phyloP scores from a whole-genome alignment of 1,140 invertebrate genomes.

The Belonocnema kinseyi region DNA sequence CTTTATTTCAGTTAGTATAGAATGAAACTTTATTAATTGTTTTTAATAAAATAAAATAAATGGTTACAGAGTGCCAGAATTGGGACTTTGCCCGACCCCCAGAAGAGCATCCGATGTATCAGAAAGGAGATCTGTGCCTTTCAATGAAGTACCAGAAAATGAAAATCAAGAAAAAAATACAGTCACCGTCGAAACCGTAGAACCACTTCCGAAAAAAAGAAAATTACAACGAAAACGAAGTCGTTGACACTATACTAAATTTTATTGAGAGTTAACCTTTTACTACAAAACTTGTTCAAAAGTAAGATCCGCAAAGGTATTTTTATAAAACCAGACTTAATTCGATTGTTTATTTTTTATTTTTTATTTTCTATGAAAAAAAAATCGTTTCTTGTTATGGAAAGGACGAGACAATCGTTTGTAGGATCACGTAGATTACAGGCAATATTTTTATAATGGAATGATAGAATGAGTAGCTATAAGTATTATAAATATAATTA shows the following conservation, averaged over 20 bases:
- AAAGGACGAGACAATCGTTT: no score
- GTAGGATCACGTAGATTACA: no score
- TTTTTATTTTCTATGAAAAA: background rate
- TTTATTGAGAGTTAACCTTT: background rate
- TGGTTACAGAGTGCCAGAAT: background rate
- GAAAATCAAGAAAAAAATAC: background rate
- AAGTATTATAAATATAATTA: no score
- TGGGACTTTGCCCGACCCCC: background rate
- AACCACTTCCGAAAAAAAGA: constrained; percentile 9
- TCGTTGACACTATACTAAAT: background rate
- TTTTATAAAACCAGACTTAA: background rate
- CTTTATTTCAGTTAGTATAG: no score
- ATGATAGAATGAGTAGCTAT: no score
- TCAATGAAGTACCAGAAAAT: background rate
- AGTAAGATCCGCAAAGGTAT: no score
- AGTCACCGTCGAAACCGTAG: background rate
- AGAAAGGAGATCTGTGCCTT: constrained; percentile 3
- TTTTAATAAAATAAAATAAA: background rate
- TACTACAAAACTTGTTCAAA: no score
- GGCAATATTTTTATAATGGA: no score
- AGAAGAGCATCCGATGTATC: background rate
- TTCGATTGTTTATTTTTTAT: background rate
- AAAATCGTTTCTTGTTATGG: no score
- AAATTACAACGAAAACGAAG: background rate
- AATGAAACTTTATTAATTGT: background rate